Base-by-base conservation (phyloP, 2,888 invertebrate genomes). In the Athalia rosae region DNA sequence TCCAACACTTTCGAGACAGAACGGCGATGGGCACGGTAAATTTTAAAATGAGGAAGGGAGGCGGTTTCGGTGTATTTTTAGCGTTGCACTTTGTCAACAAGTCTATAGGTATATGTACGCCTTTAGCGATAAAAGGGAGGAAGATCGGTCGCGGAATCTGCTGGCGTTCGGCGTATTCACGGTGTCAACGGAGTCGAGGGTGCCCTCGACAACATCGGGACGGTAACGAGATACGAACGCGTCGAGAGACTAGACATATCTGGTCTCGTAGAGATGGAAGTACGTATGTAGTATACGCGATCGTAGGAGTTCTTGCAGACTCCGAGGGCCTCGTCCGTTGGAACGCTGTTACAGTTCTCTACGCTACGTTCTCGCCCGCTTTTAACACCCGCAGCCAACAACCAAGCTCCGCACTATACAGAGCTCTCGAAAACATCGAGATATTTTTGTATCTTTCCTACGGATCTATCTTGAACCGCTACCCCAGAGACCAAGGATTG, bases 261-360 rank as follows among this genome's bases (percentile, higher is more conserved):
- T 78, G 78, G 76, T 48, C 47, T 67, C 66, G 47, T 64, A 66
- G n/a, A 43, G 67, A 53, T 43, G 63, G 76, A 45, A 64, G 43
- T 53, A 61, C 62, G 58, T 61, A 45, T 50, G 48, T 66, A 28
- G 45, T n/a, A 15, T 61, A 13, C 48, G 78, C 41, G 58, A 73
- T 78, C 79, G 82, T 77, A 64, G n/a, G 87, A 81, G 5, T 89
- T 89, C 45, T 79, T 81, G 64, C 83, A 89, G 77, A 89, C 88
- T 79, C 89, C 89, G 11, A 81, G 86, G 3, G 79, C 81, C 1
- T 63, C 83, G 0, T 53, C 9, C 53, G 53, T 53, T n/a, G 53
- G n/a, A 53, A n/a, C 53, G 53, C n/a, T 53, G n/a, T n/a, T 53
- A 53, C 53, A 53, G n/a, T 53, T 53, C 9, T 53, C 9, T 53